phyloP scores from a whole-genome alignment of 1,140 invertebrate genomes.

The Euglossa dilemma region DNA sequence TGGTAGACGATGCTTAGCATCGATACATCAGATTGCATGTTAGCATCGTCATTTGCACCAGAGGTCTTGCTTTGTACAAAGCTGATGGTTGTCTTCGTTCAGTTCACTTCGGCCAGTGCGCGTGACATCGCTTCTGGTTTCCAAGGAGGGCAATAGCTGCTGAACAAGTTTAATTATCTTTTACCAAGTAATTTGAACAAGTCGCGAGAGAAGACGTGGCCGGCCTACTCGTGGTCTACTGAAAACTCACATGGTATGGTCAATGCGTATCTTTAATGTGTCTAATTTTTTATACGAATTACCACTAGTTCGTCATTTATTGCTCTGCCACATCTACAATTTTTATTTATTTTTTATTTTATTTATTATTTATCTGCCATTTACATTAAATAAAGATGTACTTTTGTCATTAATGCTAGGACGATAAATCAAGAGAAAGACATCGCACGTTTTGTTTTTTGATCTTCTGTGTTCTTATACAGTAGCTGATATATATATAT shows the following conservation, averaged over 20 bases:
- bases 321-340: constrained; percentile 57
- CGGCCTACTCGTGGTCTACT: constrained; percentile 81
- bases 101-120: constrained; percentile 52
- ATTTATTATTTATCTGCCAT: constrained; percentile 9
- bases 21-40: constrained; percentile 79
- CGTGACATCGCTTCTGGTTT: constrained; percentile 80
- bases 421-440: neutral
- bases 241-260: constrained; percentile 81
- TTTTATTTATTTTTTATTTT: constrained; percentile 1
- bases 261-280: constrained; percentile 75
- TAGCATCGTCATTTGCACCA: constrained; percentile 76
- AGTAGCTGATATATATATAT: constrained; percentile 15
- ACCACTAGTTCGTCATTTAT: constrained; percentile 74
- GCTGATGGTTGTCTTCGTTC: constrained; percentile 73
- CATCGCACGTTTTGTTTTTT: neutral
- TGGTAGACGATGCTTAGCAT: constrained; percentile 79
- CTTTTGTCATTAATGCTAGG: constrained; percentile 15
- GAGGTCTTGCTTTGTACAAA: constrained; percentile 77
- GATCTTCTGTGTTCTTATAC: neutral
- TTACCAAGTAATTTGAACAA: constrained; percentile 78
- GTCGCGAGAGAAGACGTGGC: constrained; percentile 77
- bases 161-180: constrained; percentile 82
- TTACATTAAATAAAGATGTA: constrained; percentile 39
- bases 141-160: constrained; percentile 82
- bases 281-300: constrained; percentile 62